phyloP scores from a whole-genome alignment of 2,797 vertebrate genomes.

The Anguilla pacifica region DNA sequence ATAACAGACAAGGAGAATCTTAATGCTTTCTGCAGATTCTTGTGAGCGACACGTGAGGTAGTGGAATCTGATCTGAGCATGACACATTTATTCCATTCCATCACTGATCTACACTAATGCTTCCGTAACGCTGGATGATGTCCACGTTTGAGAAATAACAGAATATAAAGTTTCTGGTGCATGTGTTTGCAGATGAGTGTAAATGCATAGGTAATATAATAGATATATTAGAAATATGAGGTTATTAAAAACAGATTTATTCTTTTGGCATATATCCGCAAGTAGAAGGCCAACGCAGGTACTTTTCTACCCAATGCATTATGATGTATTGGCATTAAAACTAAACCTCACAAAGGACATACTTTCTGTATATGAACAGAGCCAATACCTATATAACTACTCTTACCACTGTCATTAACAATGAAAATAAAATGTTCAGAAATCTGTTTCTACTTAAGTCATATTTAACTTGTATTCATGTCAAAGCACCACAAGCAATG shows the following conservation, averaged over 20 bases:
- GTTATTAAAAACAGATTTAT: background rate
- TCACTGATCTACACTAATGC: background rate
- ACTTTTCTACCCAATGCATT: background rate
- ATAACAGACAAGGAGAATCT: conserved; percentile 9
- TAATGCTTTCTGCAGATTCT: conserved; percentile 28
- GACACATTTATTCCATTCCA: conserved; percentile 24
- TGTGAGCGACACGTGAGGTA: conserved; percentile 20
- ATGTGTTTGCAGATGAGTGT: background rate
- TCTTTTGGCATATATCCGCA: background rate
- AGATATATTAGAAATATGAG: background rate
- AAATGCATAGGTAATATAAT: background rate
- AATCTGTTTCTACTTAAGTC: conserved; percentile 38
- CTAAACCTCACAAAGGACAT: background rate
- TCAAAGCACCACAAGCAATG: conserved; percentile 26
- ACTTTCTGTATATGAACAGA: background rate
- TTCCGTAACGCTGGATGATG: background rate
- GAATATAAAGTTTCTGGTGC: background rate
- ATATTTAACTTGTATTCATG: conserved; percentile 30
- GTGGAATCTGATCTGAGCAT: background rate
- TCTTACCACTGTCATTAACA: conserved; percentile 13
- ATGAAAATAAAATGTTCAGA: background rate
- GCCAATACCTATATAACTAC: background rate
- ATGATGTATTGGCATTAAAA: background rate
- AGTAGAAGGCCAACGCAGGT: background rate
- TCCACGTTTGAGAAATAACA: background rate